These are phyloP conservation scores for Chaetorhynchus papuensis DNA, from an alignment of 2,113 vertebrate genomes.

Conservation along the genomic window DNA sequence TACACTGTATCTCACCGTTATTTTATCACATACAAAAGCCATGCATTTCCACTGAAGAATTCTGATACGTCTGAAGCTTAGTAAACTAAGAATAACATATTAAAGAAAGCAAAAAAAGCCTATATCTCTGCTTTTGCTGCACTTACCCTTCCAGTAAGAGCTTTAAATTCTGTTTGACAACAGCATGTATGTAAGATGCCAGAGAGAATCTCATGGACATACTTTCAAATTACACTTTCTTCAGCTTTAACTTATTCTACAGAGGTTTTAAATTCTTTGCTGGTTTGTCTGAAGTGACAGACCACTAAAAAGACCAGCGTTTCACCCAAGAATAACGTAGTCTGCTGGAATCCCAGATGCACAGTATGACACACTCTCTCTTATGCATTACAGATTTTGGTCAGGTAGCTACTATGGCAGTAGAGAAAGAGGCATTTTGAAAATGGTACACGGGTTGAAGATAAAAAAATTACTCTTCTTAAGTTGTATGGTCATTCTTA, in stretches of 20 bases:
- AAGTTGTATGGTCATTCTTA: background rate
- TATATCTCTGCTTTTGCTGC: background rate
- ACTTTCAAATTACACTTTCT: background rate
- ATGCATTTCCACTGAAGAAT: background rate
- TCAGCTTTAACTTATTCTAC: background rate
- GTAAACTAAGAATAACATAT: background rate
- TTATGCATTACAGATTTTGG: background rate
- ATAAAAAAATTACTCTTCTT: background rate
- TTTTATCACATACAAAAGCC: background rate
- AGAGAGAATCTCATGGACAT: background rate
- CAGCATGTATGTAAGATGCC: accelerated
- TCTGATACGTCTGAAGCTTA: background rate
- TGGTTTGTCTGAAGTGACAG: background rate
- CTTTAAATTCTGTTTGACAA: background rate
- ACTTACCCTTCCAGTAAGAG: background rate
- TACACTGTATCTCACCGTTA: background rate
- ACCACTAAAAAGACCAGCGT: background rate
- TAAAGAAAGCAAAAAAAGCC: background rate
- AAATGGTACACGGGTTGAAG: background rate
- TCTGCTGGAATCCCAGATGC: background rate
- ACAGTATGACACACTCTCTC: accelerated
- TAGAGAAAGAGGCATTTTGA: background rate
- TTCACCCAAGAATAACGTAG: background rate
- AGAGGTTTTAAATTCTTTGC: background rate
- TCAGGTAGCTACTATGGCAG: background rate